A percentile compares a stretch with the other conserved stretches of the same genome.
Evolutionary conservation across 2,888 invertebrate genomes (phyloP).

Genomic region (Tenthredo amoena): DNA sequence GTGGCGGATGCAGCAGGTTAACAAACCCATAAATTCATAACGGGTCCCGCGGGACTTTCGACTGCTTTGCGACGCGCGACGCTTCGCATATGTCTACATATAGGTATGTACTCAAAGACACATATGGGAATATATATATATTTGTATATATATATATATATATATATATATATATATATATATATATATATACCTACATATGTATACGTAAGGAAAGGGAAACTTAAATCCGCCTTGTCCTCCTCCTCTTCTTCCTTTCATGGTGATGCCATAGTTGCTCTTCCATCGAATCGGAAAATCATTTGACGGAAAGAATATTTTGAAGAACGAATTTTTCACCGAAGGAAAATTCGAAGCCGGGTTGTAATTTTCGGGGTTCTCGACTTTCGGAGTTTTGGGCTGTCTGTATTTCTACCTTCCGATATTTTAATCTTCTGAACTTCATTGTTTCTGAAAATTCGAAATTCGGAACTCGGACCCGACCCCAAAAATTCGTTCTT

Average conservation of each 20-base stretch:
- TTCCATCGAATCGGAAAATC: no score
- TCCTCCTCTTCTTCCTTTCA: neutral
- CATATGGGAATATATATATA: neutral
- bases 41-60: conserved; percentile 56
- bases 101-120: neutral
- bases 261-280: neutral
- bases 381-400: no score
- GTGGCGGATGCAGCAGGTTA: conserved; percentile 58
- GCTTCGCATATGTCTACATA: conserved; percentile 9
- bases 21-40: conserved; percentile 65
- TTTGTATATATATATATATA: neutral
- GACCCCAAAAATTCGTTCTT: no score
- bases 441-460: no score
- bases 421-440: no score
- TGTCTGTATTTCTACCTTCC: no score
- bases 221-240: neutral
- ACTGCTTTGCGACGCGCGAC: conserved; percentile 41
- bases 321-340: no score
- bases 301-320: no score
- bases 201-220: conserved; percentile 9
- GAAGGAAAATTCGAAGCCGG: no score
- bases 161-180: neutral
- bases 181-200: neutral
- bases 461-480: no score
- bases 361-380: no score